Base-by-base conservation (phyloP, 2,113 vertebrate genomes). In the Syngnathoides biaculeatus region DNA sequence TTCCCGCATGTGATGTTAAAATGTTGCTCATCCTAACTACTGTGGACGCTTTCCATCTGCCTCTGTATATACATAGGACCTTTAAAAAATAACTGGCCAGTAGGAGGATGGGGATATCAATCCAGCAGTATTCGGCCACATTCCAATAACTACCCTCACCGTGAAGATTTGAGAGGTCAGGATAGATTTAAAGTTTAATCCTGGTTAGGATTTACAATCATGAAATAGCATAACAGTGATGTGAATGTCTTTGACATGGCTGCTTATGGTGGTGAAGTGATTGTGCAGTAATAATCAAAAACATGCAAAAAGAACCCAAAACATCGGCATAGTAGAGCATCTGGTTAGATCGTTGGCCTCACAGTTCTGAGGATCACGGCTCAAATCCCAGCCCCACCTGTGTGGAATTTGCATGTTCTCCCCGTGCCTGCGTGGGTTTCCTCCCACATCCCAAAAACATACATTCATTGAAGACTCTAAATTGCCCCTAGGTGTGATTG, bases 1-100 rank as follows among this genome's bases (percentile, higher is more conserved):
- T 70, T 64, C 52, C 45, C 26, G 57, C 79, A 68, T 69, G 63
- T 79, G 74, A 77, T 40, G 65, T 65, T 63, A 9, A 65, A 73
- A 61, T 19, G n/a, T 22, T 58, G 55, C 43, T 67, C 55, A 78
- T 83, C 78, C 67, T 55, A 71, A 52, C 66, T 35, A 3, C 53
- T 13, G 22, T 47, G 58, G 64, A 48, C 67, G 64, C 67, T 73
- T 68, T 57, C 61, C 65, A 69, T 62, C 72, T 69, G 77, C 55
- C 38, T 42, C 62, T 63, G 69, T 47, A 19, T 6, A 39, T 68
- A 45, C 61, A 22, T 15, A 59, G 63, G 45, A 39, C 27, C 11
- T 15, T 22, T 65, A 24, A 66, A 66, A 69, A 68, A 47, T 11
- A 59, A 59, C 57, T 47, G 26, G 8, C 39, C 35, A 17, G 27